phyloP scores from a whole-genome alignment of 2,888 invertebrate genomes.

The Myopa tessellatipennis region DNA sequence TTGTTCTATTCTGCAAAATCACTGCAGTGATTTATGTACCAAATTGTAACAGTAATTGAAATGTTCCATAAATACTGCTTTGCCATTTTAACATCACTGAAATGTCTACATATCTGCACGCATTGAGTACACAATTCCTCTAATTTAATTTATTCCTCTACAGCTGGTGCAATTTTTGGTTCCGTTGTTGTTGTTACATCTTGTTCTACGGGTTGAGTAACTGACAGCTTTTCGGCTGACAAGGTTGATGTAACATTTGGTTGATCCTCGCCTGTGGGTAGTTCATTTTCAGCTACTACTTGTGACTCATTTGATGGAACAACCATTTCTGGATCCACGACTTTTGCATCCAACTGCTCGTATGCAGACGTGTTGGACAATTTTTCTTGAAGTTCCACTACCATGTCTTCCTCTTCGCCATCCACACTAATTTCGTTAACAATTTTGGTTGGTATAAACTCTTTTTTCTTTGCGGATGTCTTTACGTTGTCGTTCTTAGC shows the following conservation, averaged over 20 bases:
- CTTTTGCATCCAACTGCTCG: neutral
- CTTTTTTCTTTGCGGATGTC: constrained; percentile 34
- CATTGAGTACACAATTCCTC: too few relatives aligned
- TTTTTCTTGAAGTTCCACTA: neutral
- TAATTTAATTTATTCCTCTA: too few relatives aligned
- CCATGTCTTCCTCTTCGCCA: constrained; percentile 49
- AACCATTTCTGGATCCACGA: neutral
- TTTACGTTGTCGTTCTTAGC: constrained; percentile 45
- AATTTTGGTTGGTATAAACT: constrained; percentile 67
- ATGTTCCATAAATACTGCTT: neutral
- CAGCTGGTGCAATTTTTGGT: too few relatives aligned
- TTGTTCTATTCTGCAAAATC: constrained; percentile 7
- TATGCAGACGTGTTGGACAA: neutral
- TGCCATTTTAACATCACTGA: neutral
- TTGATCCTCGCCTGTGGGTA: neutral
- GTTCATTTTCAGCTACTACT: constrained; percentile 10
- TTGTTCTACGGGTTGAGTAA: constrained; percentile 13
- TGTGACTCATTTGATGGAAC: neutral
- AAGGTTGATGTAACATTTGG: neutral
- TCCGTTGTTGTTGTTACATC: too few relatives aligned
- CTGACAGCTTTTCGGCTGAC: neutral
- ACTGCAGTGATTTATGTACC: neutral
- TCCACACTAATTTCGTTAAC: constrained; percentile 69
- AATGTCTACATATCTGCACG: neutral
- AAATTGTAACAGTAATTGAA: neutral